A percentile compares a stretch with the other conserved stretches of the same genome.
Evolutionary conservation across 2,797 vertebrate species (phyloP).

Genomic region (Manis javanica): DNA sequence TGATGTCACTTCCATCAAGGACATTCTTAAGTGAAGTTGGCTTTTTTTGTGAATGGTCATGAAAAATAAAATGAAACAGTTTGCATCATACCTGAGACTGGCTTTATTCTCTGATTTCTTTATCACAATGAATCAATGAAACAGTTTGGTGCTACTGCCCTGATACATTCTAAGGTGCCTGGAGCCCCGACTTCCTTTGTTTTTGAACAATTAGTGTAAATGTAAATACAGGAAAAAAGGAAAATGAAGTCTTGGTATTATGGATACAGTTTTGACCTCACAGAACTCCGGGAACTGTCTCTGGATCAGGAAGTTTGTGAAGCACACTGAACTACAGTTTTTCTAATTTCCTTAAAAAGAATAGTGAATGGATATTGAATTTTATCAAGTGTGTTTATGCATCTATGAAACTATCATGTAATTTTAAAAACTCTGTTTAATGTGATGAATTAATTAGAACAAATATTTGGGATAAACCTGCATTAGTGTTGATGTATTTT

Average conservation of each 20-base stretch:
- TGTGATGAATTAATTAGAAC: conserved; percentile 31
- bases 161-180: neutral
- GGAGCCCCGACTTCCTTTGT: neutral
- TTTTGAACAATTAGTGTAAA: conserved; percentile 30
- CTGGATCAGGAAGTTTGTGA: neutral
- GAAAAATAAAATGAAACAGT: neutral
- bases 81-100: conserved; percentile 27
- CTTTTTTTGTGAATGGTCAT: conserved; percentile 29
- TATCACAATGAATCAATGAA: neutral
- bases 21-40: conserved; percentile 24
- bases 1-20: neutral
- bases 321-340: neutral
- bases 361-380: neutral
- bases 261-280: conserved; percentile 22
- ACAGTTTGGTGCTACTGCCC: neutral
- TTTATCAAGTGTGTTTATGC: conserved; percentile 2
- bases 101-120: conserved; percentile 14
- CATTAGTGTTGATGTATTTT: neutral
- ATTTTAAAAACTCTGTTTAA: neutral
- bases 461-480: conserved; percentile 33
- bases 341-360: neutral
- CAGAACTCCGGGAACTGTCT: neutral
- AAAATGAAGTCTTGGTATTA: neutral
- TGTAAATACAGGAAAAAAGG: neutral
- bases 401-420: neutral